Base-by-base conservation (phyloP, 1,140 invertebrate genomes). In the Meteorus sp. region DNA sequence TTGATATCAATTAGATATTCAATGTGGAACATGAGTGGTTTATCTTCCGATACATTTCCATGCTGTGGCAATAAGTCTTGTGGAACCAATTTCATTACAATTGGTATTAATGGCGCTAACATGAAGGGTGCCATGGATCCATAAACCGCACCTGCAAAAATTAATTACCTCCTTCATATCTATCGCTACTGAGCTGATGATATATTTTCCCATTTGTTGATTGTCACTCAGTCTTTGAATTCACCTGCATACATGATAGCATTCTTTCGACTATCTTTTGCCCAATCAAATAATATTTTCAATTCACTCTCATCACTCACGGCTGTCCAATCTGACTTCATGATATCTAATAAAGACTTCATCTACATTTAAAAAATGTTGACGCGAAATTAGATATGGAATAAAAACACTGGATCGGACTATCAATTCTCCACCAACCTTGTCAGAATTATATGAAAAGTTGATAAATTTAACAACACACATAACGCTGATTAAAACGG, bases 91-190 rank as follows among this genome's bases (percentile, higher is more conserved):
- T 51, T 47, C 2, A 44, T 33, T n/a, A 59, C 23, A 2, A 63
- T 57, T 43, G 64, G n/a, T 39, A 71, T 0, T 19, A 63, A 27
- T n/a, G 68, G 67, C 6, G 59, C 45, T 1, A 59, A 3, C 61
- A 66, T 62, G 11, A 71, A 71, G 8, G 69, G 65, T 19, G 47
- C 27, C 67, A 71, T 66, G 0, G 63, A 60, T 6, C 69, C 70
- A 19, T 64, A 69, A 25, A 71, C 35, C 11, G 53, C 62, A 15
- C 23, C 69, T 71, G 22, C n/a, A n/a, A 13, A 23, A 17, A 9
- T n/a, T 17, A 2, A 54, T 41, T 9, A 9, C 5, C 9, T n/a
- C 1, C 22, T 33, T 59, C 13, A 9, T 2, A 17, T 17, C 22
- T 9, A 29, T 22, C 17, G 20, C 35, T 1, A 57, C 39, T 37